Conservation (phyloP, 2,888 invertebrate species). For the Artemia sinica region DNA sequence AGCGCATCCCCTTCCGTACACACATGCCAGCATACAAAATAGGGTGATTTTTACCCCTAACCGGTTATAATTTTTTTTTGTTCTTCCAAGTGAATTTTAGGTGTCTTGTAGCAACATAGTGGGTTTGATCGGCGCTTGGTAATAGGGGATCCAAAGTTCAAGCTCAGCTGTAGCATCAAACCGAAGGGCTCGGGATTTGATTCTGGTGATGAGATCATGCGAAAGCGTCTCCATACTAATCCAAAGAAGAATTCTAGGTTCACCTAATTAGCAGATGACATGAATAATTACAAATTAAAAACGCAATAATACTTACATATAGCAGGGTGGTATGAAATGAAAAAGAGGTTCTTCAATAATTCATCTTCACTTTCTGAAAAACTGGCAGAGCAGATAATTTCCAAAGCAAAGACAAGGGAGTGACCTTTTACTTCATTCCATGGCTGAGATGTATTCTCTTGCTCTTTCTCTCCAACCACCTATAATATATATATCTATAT, state of each 20-base stretch:
- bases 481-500: no score
- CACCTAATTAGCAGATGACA: slow-evolving; percentile 13
- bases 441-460: slow-evolving; percentile 29
- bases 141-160: no score
- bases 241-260: neutral
- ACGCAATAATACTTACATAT: slow-evolving; percentile 33
- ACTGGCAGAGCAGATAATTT: slow-evolving; percentile 29
- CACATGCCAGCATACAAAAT: no score
- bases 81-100: no score
- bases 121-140: no score
- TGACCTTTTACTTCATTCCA: slow-evolving; percentile 33
- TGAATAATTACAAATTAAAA: slow-evolving; percentile 5
- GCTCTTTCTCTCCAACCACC: slow-evolving; percentile 30
- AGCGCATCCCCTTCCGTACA: no score
- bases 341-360: slow-evolving; percentile 47
- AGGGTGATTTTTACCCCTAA: no score
- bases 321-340: slow-evolving; percentile 57
- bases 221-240: neutral
- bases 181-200: neutral
- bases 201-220: slow-evolving; percentile 10
- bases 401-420: slow-evolving; percentile 33
- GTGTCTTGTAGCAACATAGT: no score
- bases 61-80: no score
- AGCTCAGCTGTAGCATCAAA: no score
- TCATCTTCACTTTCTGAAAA: slow-evolving; percentile 39